Conservation (phyloP, 2,113 vertebrate genomes). For the Tupaia chinensis region DNA sequence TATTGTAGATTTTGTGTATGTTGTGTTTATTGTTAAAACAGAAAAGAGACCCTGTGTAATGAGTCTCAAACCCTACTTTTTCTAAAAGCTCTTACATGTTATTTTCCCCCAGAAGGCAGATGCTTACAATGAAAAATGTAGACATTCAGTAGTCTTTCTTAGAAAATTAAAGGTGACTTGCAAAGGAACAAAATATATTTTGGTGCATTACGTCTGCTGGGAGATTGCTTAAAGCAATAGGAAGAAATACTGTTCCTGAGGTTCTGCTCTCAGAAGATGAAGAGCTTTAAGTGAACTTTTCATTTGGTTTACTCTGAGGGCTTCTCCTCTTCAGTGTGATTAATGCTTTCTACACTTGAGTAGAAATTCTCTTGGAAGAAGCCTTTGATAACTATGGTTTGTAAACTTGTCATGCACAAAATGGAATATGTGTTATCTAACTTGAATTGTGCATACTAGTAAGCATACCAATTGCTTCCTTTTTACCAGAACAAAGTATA, state of each 20-base stretch:
- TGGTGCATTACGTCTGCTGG: conserved; percentile 1
- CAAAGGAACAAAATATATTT: conserved; percentile 29
- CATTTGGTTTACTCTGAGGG: background rate
- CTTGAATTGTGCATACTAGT: background rate
- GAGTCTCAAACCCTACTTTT: background rate
- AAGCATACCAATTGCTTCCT: background rate
- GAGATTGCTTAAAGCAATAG: conserved; percentile 38
- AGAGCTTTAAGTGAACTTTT: conserved; percentile 47
- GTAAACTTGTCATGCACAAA: background rate
- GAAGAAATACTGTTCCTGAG: conserved; percentile 5
- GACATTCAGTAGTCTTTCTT: conserved; percentile 41
- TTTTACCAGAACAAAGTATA: background rate
- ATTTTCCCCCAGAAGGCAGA: background rate
- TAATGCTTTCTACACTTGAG: conserved; percentile 14
- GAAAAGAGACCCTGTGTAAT: too few species aligned
- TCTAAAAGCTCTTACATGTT: background rate
- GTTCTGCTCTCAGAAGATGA: conserved; percentile 34
- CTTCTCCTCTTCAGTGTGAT: conserved; percentile 25
- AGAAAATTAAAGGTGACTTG: conserved; percentile 51
- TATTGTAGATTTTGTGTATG: background rate
- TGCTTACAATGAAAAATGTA: background rate
- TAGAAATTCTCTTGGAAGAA: conserved; percentile 35
- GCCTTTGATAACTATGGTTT: conserved; percentile 7
- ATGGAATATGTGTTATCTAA: conserved; percentile 30
- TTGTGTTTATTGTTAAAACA: background rate